Percentiles rank a stretch among this genome's conserved stretches.
These are phyloP conservation scores for Ceratitis capitata DNA, from an alignment of 1,140 invertebrate genomes.

Conservation along the genomic window DNA sequence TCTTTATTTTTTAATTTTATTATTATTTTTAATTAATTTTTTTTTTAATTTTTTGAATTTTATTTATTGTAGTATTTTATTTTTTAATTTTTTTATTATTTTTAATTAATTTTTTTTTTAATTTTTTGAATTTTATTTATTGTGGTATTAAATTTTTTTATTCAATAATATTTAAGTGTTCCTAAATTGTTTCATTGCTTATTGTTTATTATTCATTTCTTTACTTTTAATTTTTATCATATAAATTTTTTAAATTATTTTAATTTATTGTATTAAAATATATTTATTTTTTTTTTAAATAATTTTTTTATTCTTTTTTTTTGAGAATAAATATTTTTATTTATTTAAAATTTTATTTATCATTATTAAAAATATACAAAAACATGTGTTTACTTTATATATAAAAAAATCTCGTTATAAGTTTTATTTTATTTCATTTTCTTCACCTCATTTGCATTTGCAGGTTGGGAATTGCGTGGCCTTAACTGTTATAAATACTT, in stretches of 20 bases:
- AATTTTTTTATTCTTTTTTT: background rate
- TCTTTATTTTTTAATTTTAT: background rate
- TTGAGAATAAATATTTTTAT: background rate
- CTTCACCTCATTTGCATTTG: constrained; percentile 41
- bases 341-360: background rate
- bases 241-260: background rate
- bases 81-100: background rate
- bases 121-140: background rate
- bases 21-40: background rate
- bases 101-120: background rate
- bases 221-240: too few species aligned
- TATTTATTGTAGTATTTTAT: background rate
- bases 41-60: background rate
- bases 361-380: too few species aligned
- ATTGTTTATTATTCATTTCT: background rate
- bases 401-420: too few species aligned
- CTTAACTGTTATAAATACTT: constrained; percentile 96
- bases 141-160: background rate
- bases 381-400: too few species aligned
- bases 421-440: constrained; percentile 22
- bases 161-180: too few species aligned
- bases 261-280: background rate
- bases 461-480: constrained; percentile 92
- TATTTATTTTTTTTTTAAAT: background rate
- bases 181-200: background rate